Evolutionary conservation across 2,797 vertebrate species (phyloP).

Genomic region (Dicrostonyx torquatus): DNA sequence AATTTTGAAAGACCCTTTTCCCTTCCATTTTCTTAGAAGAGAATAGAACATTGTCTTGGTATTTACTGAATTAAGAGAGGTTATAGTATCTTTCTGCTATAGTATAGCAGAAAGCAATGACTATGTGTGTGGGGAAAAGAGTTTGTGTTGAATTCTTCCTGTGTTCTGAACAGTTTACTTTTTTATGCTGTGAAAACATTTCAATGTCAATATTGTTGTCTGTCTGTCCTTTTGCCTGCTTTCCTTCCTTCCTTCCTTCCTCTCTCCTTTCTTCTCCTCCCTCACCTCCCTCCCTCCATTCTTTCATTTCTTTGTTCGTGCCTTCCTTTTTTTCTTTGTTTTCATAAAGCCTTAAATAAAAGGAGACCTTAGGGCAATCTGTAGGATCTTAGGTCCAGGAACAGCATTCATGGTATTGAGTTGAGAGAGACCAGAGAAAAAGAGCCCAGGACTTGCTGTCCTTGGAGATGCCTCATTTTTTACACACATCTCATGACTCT

Average conservation of each 20-base stretch:
- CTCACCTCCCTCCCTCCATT: accelerated
- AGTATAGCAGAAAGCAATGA: not conserved
- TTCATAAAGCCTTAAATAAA: conserved; percentile 9
- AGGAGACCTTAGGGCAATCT: not conserved
- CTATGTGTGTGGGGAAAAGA: not conserved
- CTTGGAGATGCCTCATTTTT: not conserved
- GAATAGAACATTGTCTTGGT: not conserved
- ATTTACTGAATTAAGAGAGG: not conserved
- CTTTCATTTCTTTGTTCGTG: accelerated
- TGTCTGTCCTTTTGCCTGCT: not conserved
- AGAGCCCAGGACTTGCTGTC: not conserved
- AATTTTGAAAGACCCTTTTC: not conserved
- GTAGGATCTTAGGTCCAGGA: not conserved
- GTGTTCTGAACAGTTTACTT: not conserved
- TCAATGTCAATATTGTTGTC: not conserved
- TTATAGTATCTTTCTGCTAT: not conserved
- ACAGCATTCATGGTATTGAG: not conserved
- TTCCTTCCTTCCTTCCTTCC: not conserved
- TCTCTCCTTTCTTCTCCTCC: not conserved
- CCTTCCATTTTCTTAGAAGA: not conserved
- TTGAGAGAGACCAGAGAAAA: not conserved
- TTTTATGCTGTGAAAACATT: not conserved
- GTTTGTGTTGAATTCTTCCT: not conserved
- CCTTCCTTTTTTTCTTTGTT: not conserved
- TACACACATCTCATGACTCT: not conserved